phyloP scores from a whole-genome alignment of 1,140 invertebrate genomes.

The Drosophila sechellia region DNA sequence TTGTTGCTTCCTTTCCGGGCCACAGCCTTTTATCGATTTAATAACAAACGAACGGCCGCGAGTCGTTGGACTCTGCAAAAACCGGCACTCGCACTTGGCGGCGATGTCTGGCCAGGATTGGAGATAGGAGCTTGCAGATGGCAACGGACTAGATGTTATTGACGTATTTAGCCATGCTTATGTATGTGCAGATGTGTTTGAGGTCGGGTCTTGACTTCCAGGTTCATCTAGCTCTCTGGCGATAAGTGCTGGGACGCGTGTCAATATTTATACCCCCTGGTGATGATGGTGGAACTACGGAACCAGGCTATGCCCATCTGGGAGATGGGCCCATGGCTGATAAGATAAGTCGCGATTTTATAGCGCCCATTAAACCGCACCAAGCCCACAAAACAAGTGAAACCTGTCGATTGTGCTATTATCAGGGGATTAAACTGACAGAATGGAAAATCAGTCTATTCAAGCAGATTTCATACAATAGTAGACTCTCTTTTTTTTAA shows the following conservation, averaged over 20 bases:
- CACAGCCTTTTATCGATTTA: slow-evolving; percentile 54
- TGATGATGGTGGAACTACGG: not conserved
- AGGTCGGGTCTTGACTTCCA: slow-evolving; percentile 17
- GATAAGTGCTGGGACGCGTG: slow-evolving; percentile 28
- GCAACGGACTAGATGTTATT: slow-evolving; percentile 24
- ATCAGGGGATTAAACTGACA: not conserved
- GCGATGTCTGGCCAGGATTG: slow-evolving; percentile 4
- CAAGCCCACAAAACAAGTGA: not conserved
- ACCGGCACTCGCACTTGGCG: slow-evolving; percentile 31
- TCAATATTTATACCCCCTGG: slow-evolving; percentile 8
- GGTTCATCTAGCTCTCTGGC: slow-evolving; percentile 20
- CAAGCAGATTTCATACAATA: too few relatives aligned
- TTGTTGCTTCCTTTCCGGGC: slow-evolving; percentile 44
- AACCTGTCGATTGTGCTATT: slow-evolving; percentile 9
- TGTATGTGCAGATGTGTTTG: slow-evolving; percentile 8
- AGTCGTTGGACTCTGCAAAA: slow-evolving; percentile 46
- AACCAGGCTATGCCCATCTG: slow-evolving; percentile 6
- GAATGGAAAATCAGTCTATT: not conserved
- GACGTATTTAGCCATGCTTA: slow-evolving; percentile 10
- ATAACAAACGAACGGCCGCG: slow-evolving; percentile 31
- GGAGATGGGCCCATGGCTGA: slow-evolving; percentile 15
- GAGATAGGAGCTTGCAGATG: slow-evolving; percentile 5
- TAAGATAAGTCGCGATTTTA: slow-evolving; percentile 24
- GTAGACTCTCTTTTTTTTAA: too few relatives aligned
- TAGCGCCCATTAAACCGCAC: not conserved